phyloP scores from a whole-genome alignment of 92 coral and sea anemone genomes.

The Epizoanthus illoricatus region DNA sequence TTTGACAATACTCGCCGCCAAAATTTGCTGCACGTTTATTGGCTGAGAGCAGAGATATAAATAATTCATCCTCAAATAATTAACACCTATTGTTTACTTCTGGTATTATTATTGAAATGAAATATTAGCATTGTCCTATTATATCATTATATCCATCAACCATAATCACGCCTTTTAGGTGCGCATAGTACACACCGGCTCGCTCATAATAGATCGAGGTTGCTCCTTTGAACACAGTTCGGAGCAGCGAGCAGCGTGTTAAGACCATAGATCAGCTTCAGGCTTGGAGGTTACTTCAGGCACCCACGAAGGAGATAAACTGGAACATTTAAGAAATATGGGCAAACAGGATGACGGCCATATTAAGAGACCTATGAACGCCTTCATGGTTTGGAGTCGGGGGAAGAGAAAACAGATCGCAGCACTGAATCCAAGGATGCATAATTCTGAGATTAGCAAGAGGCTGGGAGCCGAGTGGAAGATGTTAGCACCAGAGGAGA shows the following conservation, averaged over 20 bases:
- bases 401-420: conserved; percentile 99
- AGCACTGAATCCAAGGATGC: conserved; percentile 96
- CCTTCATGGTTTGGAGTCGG: conserved; percentile 99
- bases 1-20: conserved; percentile 72
- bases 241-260: conserved; percentile 34
- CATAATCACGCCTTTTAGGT: conserved; percentile 97
- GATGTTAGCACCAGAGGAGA: conserved; percentile 92
- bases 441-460: conserved; percentile 99
- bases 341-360: conserved; percentile 99
- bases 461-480: conserved; percentile 99
- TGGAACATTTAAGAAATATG: conserved; percentile 53
- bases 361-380: conserved; percentile 98
- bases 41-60: conserved; percentile 82
- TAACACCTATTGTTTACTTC: conserved; percentile 99
- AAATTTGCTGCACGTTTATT: conserved; percentile 66
- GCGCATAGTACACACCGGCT: conserved; percentile 71
- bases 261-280: conserved; percentile 38
- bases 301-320: conserved; percentile 9
- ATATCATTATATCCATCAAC: conserved; percentile 97
- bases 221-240: conserved; percentile 88
- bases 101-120: conserved; percentile 99
- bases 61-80: conserved; percentile 98
- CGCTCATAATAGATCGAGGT: conserved; percentile 83
- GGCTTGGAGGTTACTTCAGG: conserved; percentile 28
- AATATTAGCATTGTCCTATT: conserved; percentile 99